Evolutionary conservation across 2,113 vertebrate species (phyloP).

Genomic region (Ptychochromis oligacanthus): DNA sequence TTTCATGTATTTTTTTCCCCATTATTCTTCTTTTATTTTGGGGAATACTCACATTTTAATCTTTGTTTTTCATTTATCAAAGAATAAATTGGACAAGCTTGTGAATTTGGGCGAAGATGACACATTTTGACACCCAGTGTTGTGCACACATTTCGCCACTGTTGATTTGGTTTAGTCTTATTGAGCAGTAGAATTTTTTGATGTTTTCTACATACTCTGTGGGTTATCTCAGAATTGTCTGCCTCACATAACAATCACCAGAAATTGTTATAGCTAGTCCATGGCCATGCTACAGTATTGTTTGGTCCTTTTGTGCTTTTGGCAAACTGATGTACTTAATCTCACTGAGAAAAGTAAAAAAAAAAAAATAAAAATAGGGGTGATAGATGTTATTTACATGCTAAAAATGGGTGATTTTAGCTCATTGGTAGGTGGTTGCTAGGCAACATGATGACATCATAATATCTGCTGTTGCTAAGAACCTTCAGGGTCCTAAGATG

Average conservation of each 20-base stretch:
- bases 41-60: no score
- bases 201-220: background rate
- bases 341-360: fast-evolving
- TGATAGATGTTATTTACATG: background rate
- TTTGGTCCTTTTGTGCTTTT: background rate
- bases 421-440: background rate
- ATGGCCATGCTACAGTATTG: background rate
- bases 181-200: background rate
- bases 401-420: background rate
- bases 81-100: no score
- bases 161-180: no score
- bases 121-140: no score
- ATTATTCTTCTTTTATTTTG: no score
- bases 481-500: background rate
- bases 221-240: background rate
- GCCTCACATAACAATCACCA: background rate
- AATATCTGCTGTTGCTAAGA: background rate
- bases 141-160: no score
- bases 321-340: background rate
- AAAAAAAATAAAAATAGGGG: background rate
- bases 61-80: no score
- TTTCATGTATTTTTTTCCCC: no score
- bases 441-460: background rate
- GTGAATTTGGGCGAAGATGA: no score
- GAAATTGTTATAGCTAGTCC: background rate